phyloP scores from a whole-genome alignment of 1,140 invertebrate species.

The Scaptodrosophila lebanonensis region DNA sequence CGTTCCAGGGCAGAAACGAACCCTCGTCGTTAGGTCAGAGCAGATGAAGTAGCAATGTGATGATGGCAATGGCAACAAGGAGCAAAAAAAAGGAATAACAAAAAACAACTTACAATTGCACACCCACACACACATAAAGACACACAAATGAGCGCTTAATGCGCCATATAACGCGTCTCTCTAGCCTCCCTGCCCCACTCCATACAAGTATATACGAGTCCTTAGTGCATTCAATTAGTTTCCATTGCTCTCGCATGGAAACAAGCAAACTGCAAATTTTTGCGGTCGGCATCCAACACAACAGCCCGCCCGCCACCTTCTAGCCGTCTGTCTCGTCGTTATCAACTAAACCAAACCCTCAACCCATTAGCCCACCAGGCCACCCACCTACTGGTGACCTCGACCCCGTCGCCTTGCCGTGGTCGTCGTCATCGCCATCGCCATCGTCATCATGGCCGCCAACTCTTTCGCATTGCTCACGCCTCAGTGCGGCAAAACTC shows the following conservation, averaged over 20 bases:
- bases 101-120: slow-evolving; percentile 10
- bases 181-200: too few relatives aligned
- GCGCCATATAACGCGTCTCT: slow-evolving; percentile 56
- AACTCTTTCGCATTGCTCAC: slow-evolving; percentile 1
- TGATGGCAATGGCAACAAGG: slow-evolving; percentile 19
- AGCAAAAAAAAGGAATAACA: slow-evolving; percentile 1
- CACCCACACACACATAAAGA: too few relatives aligned
- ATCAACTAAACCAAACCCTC: slow-evolving; percentile 2
- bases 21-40: slow-evolving; percentile 12
- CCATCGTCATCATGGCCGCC: slow-evolving; percentile 1
- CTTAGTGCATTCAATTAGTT: slow-evolving; percentile 73
- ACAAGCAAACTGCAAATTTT: slow-evolving; percentile 39
- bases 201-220: slow-evolving; percentile 10
- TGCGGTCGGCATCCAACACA: slow-evolving; percentile 53
- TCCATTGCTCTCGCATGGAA: slow-evolving; percentile 48
- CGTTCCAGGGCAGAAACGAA: slow-evolving; percentile 20
- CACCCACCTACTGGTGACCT: slow-evolving; percentile 48
- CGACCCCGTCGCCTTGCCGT: slow-evolving; percentile 35
- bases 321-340: too few relatives aligned
- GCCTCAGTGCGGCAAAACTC: slow-evolving; percentile 41
- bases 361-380: background rate
- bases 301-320: slow-evolving; percentile 25
- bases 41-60: slow-evolving; percentile 14
- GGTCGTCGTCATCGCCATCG: background rate
- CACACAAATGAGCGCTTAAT: slow-evolving; percentile 55